Evolutionary conservation across 2,888 invertebrate species (phyloP).

Genomic region (Eupithecia dodoneata): DNA sequence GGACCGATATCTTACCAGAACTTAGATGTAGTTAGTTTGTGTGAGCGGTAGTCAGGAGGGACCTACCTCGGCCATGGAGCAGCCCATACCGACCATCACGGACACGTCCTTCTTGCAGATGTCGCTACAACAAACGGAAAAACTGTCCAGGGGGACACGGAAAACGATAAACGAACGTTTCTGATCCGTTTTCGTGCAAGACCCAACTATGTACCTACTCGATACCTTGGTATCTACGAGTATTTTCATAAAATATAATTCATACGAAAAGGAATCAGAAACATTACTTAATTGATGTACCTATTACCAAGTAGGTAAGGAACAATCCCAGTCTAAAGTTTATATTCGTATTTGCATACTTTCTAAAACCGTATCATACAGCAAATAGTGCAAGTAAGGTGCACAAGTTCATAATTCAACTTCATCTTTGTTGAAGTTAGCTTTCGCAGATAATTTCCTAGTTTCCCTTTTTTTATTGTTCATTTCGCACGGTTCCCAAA

Average conservation of each 20-base stretch:
- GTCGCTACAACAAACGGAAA: constrained; percentile 54
- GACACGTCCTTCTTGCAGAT: constrained; percentile 65
- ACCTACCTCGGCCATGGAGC: constrained; percentile 61
- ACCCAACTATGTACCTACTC: too few relatives aligned
- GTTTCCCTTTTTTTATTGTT: too few relatives aligned
- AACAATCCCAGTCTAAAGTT: background rate
- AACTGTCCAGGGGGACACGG: background rate
- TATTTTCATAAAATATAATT: too few relatives aligned
- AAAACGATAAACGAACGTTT: background rate
- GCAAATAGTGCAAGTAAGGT: background rate
- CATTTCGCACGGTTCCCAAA: too few relatives aligned
- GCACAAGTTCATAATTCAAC: background rate
- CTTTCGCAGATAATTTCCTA: background rate
- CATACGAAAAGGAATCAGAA: background rate
- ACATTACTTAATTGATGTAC: background rate
- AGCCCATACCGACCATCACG: constrained; percentile 66
- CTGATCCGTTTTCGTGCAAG: background rate
- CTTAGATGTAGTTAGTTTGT: background rate
- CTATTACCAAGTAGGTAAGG: too few relatives aligned
- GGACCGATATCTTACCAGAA: constrained; percentile 1
- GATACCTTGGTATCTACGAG: too few relatives aligned
- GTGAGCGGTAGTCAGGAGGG: background rate
- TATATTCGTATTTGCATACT: background rate
- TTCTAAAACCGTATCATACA: background rate
- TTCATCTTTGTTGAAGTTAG: background rate